These are phyloP conservation scores for Cynopterus sphinx DNA, from an alignment of 2,797 vertebrate genomes.

Conservation along the genomic window DNA sequence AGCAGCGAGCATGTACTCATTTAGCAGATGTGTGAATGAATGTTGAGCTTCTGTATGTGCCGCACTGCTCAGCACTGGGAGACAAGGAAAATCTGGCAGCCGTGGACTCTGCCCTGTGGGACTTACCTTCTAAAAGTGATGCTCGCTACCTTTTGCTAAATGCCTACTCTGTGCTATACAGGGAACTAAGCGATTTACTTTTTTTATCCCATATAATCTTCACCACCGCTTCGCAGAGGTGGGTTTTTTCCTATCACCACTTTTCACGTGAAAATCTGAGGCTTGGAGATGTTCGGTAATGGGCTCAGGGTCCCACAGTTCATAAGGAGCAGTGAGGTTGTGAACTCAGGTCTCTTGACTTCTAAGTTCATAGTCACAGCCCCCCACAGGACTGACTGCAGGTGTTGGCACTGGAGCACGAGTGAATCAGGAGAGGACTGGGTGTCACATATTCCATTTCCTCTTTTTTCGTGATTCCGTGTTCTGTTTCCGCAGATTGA, in stretches of 20 bases:
- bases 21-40: neutral
- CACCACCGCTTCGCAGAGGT: neutral
- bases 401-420: neutral
- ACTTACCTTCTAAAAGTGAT: neutral
- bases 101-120: neutral
- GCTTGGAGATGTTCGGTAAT: neutral
- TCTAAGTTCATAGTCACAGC: neutral
- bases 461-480: neutral
- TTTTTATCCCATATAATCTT: neutral
- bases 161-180: neutral
- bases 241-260: neutral
- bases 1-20: neutral
- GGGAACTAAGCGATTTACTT: neutral
- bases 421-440: neutral
- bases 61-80: no score
- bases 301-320: neutral
- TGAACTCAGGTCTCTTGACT: neutral
- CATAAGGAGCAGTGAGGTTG: neutral
- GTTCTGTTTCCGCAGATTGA: slow-evolving; percentile 90
- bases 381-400: neutral
- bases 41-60: accelerated
- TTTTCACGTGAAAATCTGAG: neutral
- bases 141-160: neutral
- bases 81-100: neutral
- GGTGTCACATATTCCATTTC: neutral